Conservation (phyloP, 2,888 invertebrate genomes). For the Xanthia togata region DNA sequence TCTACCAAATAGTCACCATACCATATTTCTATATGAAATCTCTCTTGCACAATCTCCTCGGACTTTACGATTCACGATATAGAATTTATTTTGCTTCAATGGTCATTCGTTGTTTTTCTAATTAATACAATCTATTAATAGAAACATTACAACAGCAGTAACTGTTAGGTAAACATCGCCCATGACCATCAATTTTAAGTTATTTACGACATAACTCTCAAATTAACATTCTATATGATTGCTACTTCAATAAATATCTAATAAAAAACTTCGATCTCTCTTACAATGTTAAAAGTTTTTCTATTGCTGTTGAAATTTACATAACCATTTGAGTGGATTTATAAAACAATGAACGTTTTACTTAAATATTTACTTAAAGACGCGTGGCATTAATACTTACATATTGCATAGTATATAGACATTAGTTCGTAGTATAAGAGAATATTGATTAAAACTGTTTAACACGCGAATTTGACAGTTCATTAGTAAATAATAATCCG, state of each 20-base stretch:
- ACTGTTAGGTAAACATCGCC: neutral
- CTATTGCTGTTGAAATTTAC: constrained; percentile 57
- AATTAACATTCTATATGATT: constrained; percentile 10
- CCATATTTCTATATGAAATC: neutral
- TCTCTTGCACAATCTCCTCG: neutral
- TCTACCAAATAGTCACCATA: neutral
- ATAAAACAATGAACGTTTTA: constrained; percentile 64
- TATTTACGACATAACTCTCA: constrained; percentile 1
- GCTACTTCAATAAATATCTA: constrained; percentile 8
- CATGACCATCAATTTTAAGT: constrained; percentile 8
- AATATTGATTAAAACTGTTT: neutral
- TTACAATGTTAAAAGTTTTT: constrained; percentile 53
- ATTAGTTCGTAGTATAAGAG: neutral
- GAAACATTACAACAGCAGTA: constrained; percentile 17
- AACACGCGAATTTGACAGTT: neutral
- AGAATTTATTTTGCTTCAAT: neutral
- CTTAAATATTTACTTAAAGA: constrained; percentile 68
- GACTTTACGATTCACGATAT: neutral
- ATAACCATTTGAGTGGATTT: constrained; percentile 62
- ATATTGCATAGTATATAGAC: neutral
- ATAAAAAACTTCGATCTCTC: constrained; percentile 17
- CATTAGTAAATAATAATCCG: neutral
- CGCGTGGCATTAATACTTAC: constrained; percentile 61
- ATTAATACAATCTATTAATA: constrained; percentile 23
- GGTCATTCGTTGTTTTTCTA: neutral